A percentile compares a stretch with the other conserved stretches of the same genome.
Evolutionary conservation across 92 coral and sea anemone genomes (phyloP).

Genomic region (Heteractis magnifica): DNA sequence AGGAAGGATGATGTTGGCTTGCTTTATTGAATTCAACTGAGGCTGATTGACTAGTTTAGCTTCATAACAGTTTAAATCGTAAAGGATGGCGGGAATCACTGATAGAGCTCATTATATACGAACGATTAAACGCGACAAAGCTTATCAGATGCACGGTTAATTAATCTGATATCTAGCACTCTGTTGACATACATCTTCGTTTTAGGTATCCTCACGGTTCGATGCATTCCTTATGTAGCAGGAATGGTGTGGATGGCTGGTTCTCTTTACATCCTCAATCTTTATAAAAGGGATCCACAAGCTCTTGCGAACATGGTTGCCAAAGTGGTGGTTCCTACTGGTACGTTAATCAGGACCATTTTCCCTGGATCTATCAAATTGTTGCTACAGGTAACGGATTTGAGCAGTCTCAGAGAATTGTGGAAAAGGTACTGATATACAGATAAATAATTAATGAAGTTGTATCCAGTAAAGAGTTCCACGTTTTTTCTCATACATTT

Average conservation of each 20-base stretch:
- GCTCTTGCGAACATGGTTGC: slow-evolving; percentile 50
- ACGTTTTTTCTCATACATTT: no score
- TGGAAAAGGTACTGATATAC: slow-evolving; percentile 45
- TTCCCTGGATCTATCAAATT: slow-evolving; percentile 64
- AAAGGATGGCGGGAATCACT: no score
- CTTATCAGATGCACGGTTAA: no score
- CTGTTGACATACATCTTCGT: no score
- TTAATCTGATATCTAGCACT: not conserved
- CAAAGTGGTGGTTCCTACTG: slow-evolving; percentile 63
- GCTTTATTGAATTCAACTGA: no score
- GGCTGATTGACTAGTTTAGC: no score
- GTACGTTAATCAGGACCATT: slow-evolving; percentile 49
- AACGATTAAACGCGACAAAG: no score
- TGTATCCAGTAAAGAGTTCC: no score
- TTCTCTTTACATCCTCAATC: slow-evolving; percentile 59
- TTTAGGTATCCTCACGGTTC: slow-evolving; percentile 14
- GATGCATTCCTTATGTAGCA: slow-evolving; percentile 42
- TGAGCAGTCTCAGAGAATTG: slow-evolving; percentile 38
- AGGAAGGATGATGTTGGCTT: no score
- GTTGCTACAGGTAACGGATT: slow-evolving; percentile 47
- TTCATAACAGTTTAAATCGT: no score
- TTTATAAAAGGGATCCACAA: slow-evolving; percentile 57
- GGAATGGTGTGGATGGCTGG: slow-evolving; percentile 72
- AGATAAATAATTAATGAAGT: no score
- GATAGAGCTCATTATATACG: no score